Base-by-base conservation (phyloP, 2,797 vertebrate genomes). In the Anisognathus igniventris region DNA sequence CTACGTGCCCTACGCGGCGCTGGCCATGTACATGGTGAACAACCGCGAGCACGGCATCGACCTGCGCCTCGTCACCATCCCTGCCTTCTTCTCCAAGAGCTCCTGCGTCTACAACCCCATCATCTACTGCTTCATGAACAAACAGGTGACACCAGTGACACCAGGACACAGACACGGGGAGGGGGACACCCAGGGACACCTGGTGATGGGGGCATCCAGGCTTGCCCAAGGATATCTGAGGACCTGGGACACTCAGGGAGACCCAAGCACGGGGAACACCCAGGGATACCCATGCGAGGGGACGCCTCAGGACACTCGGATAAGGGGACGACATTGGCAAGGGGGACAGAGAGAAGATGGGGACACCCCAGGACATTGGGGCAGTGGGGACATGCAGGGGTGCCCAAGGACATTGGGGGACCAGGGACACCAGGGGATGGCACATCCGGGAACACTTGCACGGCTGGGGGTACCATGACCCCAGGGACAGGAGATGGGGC, bases 51-150 rank as follows among this genome's bases (percentile, higher is more conserved):
- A 98, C 5, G 91, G 97, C 33, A 88, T 99, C 31, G 96, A 98
- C 48, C 96, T 98, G 24, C 84, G 98, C 83, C 92, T 98, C 39
- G 98, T 98, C 97, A 98, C 98, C 53, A 31, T 98, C 75, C 98
- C 99, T 28, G 97, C 98, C 91, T 98, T 99, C 97, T 99, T 99
- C 97, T 98, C 98, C 74, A 98, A 99, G 97, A 98, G 97, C 91
- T 97, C 98, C 58, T 98, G 98, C 4, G 53, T 98, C 94, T 98
- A 98, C 91, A 99, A 98, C 88, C 98, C 98, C 89, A 96, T 98
- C 92, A 98, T 97, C 92, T 98, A 98, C 91, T 97, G 97, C 96
- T 98, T 98, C 95, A 97, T 98, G 96, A 99, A 99, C 96, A 99
- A 98, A 92, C 98, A 98, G 98, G 98, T 98, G 95, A 83, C 71